Percentiles rank a stretch among this genome's conserved stretches.
phyloP scores from a whole-genome alignment of 1,140 invertebrate species.

The Aphelenchoides fujianensis region DNA sequence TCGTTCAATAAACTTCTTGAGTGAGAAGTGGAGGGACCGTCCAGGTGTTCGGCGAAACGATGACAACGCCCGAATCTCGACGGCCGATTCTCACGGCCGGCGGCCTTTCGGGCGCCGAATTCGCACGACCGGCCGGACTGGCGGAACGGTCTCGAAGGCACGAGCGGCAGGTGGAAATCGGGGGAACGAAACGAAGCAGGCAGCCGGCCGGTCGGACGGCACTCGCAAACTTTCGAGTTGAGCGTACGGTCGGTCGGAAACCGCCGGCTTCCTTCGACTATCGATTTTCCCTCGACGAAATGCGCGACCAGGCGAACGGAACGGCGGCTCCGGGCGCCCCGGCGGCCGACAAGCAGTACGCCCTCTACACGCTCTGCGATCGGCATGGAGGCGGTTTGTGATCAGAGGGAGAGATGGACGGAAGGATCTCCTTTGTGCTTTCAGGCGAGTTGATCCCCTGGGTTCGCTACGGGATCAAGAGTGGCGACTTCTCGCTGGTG shows the following conservation, averaged over 20 bases:
- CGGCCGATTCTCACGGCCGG: no score
- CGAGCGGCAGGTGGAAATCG: not conserved
- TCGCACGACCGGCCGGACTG: not conserved
- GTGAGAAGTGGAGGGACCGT: not conserved
- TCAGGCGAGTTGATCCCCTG: slow-evolving; percentile 49
- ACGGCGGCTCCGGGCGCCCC: not conserved
- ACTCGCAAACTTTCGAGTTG: no score
- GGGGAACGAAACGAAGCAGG: no score
- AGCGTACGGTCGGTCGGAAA: no score
- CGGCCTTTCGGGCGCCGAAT: no score
- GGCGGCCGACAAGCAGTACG: slow-evolving; percentile 22
- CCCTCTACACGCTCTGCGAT: slow-evolving; percentile 46
- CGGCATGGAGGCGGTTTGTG: slow-evolving; percentile 41
- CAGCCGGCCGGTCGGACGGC: no score
- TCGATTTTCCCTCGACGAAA: not conserved
- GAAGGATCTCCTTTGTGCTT: no score
- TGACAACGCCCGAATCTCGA: no score
- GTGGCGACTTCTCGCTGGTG: slow-evolving; percentile 42
- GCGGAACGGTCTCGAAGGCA: not conserved
- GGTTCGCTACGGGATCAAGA: slow-evolving; percentile 48
- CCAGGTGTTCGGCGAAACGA: no score
- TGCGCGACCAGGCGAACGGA: not conserved
- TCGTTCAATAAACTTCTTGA: not conserved
- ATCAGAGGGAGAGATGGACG: not conserved
- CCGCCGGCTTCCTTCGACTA: not conserved